A percentile compares a stretch with the other conserved stretches of the same genome.
phyloP scores from a whole-genome alignment of 2,797 vertebrate genomes.

The Chaunax sp. region DNA sequence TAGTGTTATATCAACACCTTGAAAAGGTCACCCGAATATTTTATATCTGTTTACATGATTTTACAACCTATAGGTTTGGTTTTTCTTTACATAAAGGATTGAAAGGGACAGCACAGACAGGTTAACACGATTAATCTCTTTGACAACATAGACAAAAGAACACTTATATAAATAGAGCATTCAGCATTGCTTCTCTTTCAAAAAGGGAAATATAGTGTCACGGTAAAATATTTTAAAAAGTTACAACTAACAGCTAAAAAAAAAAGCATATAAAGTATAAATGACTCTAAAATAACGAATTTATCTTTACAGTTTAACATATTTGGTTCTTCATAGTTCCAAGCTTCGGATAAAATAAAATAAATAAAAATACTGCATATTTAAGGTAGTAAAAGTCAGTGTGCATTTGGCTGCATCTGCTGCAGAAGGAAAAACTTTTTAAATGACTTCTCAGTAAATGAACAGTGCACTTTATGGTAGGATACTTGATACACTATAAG shows the following conservation, averaged over 20 bases:
- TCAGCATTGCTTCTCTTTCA: conserved; percentile 28
- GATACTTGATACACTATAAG: background rate
- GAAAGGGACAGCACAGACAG: conserved; percentile 2
- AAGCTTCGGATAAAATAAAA: conserved; percentile 15
- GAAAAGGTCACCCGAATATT: conserved; percentile 27
- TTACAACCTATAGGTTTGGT: background rate
- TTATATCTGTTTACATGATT: conserved; percentile 27
- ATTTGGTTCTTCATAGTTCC: conserved; percentile 28
- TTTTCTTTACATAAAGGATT: conserved; percentile 14
- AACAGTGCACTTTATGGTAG: background rate
- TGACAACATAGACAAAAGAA: conserved; percentile 29
- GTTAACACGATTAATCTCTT: conserved; percentile 37
- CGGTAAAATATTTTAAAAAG: conserved; percentile 4
- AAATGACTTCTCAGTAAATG: background rate
- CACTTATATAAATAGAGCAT: conserved; percentile 57
- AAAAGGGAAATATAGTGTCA: conserved; percentile 21
- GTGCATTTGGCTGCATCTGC: conserved; percentile 20
- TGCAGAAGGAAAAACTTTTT: background rate
- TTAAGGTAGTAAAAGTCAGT: conserved; percentile 11
- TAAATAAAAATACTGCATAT: conserved; percentile 37
- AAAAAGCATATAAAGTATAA: conserved; percentile 42
- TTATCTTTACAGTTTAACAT: conserved; percentile 29
- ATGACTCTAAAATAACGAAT: conserved; percentile 6
- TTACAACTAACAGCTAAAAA: conserved; percentile 5
- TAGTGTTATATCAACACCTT: conserved; percentile 25